Percentiles rank a stretch among this genome's conserved stretches.
Evolutionary conservation across 2,888 invertebrate species (phyloP).

Genomic region (Apotomis turbidana): DNA sequence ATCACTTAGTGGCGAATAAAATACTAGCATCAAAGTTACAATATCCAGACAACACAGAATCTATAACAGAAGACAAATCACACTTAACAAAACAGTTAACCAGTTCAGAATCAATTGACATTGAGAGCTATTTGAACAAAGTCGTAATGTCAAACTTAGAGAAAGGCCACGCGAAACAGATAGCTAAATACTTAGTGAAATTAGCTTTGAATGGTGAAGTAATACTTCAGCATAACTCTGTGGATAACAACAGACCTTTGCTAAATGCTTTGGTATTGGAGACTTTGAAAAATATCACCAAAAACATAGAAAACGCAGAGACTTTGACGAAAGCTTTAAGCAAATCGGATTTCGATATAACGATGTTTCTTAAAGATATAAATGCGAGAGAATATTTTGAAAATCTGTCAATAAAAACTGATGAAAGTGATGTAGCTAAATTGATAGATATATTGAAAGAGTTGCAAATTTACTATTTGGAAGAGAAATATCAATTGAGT

Average conservation of each 20-base stretch:
- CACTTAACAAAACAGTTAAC: conserved; percentile 65
- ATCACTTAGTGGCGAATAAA: conserved; percentile 67
- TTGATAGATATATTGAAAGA: conserved; percentile 64
- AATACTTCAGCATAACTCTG: conserved; percentile 57
- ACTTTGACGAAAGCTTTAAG: conserved; percentile 61
- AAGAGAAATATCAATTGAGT: conserved; percentile 71
- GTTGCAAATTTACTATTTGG: conserved; percentile 67
- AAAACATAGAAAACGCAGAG: conserved; percentile 64
- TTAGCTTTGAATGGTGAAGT: conserved; percentile 52
- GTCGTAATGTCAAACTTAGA: conserved; percentile 65
- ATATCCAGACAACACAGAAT: conserved; percentile 45
- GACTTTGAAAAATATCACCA: conserved; percentile 61
- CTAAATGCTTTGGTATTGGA: conserved; percentile 65
- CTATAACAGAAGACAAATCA: conserved; percentile 55
- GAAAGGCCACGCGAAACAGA: conserved; percentile 57
- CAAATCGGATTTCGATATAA: conserved; percentile 64
- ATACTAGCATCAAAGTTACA: conserved; percentile 60
- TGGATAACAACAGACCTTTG: conserved; percentile 61
- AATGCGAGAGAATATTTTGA: conserved; percentile 59
- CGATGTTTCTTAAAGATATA: conserved; percentile 56
- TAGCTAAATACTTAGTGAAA: conserved; percentile 67
- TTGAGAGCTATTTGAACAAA: conserved; percentile 57
- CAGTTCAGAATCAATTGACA: conserved; percentile 53
- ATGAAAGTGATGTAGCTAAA: conserved; percentile 53
- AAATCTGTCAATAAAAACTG: conserved; percentile 50